Base-by-base conservation (phyloP, 2,113 vertebrate species). In the Xiphophorus maculatus region DNA sequence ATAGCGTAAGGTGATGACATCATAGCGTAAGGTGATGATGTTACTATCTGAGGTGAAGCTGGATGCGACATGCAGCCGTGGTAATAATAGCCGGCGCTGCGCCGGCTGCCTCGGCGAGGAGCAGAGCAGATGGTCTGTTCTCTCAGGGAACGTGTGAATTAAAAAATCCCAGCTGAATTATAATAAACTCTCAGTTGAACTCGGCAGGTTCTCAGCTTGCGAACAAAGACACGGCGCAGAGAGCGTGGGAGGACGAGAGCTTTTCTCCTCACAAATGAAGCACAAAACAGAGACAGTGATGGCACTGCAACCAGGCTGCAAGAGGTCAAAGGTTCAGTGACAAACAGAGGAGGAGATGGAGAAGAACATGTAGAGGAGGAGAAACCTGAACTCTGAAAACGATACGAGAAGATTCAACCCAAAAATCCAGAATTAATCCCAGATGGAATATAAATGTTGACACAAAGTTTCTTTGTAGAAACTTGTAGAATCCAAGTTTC, bases 71-170 rank as follows among this genome's bases (percentile, higher is more conserved):
- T 7, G 1, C 66, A 33, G 76, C 66, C 69, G 62, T 81, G 83
- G 64, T 29, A 62, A 60, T 28, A 84, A 73, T 48, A 66, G 48
- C 35, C 3, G 2, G 35, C 35, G 35, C 35, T 37, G 35, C 35
- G 33, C 33, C 35, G 35, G 35, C 35, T 11, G 35, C 35, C 35
- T 11, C 0, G 2, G 35, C 0, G 35, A 11, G 9, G 28, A 29
- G 61, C 69, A 66, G 62, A 63, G 87, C 70, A 91, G 89, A 92
- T 91, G 91, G 89, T 87, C 72, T 72, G 78, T 86, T 90, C 81
- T 87, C 44, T 80, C 78, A 61, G 75, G 70, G 37, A 84, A 74
- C 44, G 77, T 89, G 86, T 79, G 82, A 87, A 87, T 82, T 88
- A 84, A 90, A 83, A 90, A 85, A 70, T 87, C 86, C 81, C 82